Percentiles rank a stretch among this genome's conserved stretches.
These are phyloP conservation scores for Phalloptychus januarius DNA, from an alignment of 2,797 vertebrate genomes.

Conservation along the genomic window DNA sequence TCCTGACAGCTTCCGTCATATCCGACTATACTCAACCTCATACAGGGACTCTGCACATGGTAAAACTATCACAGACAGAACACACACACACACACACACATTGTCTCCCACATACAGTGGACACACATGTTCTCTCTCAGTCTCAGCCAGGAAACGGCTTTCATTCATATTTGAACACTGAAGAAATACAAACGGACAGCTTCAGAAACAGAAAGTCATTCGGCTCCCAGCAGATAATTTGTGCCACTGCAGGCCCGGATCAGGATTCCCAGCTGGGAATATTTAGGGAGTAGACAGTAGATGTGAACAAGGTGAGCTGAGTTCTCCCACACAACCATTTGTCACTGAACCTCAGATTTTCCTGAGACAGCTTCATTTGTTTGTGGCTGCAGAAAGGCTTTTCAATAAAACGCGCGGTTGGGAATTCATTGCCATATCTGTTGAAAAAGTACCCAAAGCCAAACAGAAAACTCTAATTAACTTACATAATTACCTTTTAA, in stretches of 20 bases:
- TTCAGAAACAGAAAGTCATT: conserved; percentile 27
- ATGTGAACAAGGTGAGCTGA: conserved; percentile 48
- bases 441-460: background rate
- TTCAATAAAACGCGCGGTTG: conserved; percentile 13
- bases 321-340: conserved; percentile 12
- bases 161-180: conserved; percentile 57
- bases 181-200: conserved; percentile 38
- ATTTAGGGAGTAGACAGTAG: conserved; percentile 26
- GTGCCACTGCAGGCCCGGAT: conserved; percentile 45
- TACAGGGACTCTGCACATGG: conserved; percentile 71
- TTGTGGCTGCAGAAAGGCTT: background rate
- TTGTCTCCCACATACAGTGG: conserved; percentile 41
- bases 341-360: conserved; percentile 13
- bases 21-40: conserved; percentile 75
- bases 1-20: conserved; percentile 76
- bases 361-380: conserved; percentile 14
- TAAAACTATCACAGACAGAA: conserved; percentile 71
- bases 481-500: background rate
- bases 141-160: conserved; percentile 70
- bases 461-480: background rate
- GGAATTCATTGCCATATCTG: background rate
- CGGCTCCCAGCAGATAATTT: conserved; percentile 38
- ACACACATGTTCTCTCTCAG: conserved; percentile 63
- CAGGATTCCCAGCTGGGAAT: conserved; percentile 44
- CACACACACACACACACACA: conserved; percentile 52